Percentiles rank a stretch among this genome's conserved stretches.
Conservation (phyloP, 2,888 invertebrate species). For the Lithophane leautieri region DNA sequence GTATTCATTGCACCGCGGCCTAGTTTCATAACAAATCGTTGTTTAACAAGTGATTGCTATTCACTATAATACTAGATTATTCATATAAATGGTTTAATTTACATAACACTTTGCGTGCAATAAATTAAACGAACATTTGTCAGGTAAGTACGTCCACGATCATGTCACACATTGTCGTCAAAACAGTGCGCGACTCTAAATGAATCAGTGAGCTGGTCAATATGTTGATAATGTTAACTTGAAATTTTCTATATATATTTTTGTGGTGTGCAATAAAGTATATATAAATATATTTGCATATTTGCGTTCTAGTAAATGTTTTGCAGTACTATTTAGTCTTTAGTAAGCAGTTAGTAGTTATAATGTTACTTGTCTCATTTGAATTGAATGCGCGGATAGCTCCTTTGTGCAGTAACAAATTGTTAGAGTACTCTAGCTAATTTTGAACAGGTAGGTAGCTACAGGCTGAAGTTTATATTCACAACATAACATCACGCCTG, state of each 20-base stretch:
- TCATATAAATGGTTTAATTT: constrained; percentile 45
- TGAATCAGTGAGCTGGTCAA: neutral
- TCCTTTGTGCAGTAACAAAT: constrained; percentile 18
- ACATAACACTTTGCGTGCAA: constrained; percentile 38
- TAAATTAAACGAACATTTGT: constrained; percentile 38
- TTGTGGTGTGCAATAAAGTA: no score
- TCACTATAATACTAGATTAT: constrained; percentile 30
- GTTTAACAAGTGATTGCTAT: constrained; percentile 51
- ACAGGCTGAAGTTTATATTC: neutral
- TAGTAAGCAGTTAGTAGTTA: neutral
- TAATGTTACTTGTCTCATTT: constrained; percentile 17
- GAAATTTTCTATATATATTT: no score
- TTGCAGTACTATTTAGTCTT: neutral
- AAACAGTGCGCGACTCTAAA: no score
- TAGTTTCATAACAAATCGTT: constrained; percentile 60
- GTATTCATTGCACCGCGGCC: constrained; percentile 37
- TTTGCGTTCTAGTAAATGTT: neutral
- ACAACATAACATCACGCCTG: no score
- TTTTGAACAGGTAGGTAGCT: neutral
- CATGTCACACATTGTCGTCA: constrained; percentile 1
- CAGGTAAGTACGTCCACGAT: neutral
- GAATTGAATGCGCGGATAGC: constrained; percentile 32
- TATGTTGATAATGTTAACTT: no score
- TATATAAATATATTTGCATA: no score
- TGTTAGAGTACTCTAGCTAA: neutral